Evolutionary conservation across 2,113 vertebrate genomes (phyloP).

Genomic region (Notiomystis cincta): DNA sequence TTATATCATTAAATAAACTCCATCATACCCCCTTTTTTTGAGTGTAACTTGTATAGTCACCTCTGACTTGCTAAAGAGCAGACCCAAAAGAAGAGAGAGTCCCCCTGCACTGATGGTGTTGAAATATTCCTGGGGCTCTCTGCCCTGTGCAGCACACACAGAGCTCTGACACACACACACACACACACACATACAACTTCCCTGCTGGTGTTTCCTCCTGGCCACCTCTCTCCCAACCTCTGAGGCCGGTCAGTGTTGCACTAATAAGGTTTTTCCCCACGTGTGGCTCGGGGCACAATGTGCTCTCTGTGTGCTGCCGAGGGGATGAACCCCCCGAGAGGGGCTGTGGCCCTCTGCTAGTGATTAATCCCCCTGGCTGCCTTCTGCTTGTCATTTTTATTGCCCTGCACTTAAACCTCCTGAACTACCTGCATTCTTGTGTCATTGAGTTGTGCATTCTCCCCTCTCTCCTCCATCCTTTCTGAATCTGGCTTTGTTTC

Average conservation of each 20-base stretch:
- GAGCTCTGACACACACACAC: neutral
- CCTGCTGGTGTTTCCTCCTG: neutral
- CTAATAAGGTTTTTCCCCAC: neutral
- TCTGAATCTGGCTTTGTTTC: neutral
- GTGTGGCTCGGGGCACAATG: neutral
- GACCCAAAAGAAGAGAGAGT: neutral
- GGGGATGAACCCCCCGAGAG: neutral
- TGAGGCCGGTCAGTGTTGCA: neutral
- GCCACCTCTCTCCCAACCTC: neutral
- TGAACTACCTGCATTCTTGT: neutral
- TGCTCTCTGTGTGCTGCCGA: conserved; percentile 18
- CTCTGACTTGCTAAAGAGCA: neutral
- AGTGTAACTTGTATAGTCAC: neutral
- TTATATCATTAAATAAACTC: neutral
- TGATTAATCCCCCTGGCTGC: neutral
- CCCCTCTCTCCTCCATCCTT: rapidly evolving
- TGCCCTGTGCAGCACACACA: neutral
- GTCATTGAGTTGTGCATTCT: rapidly evolving
- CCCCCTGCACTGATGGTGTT: neutral
- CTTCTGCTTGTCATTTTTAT: neutral
- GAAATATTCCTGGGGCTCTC: neutral
- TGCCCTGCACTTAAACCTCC: neutral
- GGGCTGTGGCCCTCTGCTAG: neutral
- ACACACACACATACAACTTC: neutral
- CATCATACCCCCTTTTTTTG: neutral